Evolutionary conservation across 2,888 invertebrate species (phyloP).

Genomic region (Pachliopta kotzebuea): DNA sequence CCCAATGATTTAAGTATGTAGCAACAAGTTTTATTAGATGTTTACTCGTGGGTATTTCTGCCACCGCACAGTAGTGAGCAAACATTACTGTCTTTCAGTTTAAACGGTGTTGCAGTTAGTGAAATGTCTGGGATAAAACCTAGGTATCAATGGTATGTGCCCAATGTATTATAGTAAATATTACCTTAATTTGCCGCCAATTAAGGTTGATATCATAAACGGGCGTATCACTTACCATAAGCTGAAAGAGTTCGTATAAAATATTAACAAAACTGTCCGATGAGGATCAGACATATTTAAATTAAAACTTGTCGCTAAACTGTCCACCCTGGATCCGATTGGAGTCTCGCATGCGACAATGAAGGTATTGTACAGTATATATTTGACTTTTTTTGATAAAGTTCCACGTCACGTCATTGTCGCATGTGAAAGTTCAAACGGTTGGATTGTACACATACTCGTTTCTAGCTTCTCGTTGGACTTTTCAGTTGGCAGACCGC

Average conservation of each 20-base stretch:
- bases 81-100: too few relatives aligned
- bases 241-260: neutral
- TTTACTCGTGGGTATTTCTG: too few relatives aligned
- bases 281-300: neutral
- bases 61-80: too few relatives aligned
- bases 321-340: constrained; percentile 47
- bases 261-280: neutral
- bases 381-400: constrained; percentile 8
- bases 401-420: constrained; percentile 34
- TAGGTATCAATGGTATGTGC: too few relatives aligned
- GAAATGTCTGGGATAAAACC: too few relatives aligned
- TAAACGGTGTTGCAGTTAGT: too few relatives aligned
- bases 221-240: too few relatives aligned
- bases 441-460: constrained; percentile 45
- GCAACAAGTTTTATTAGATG: constrained; percentile 50
- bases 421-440: constrained; percentile 39
- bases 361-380: constrained; percentile 34
- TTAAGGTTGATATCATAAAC: too few relatives aligned
- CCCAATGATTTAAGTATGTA: constrained; percentile 55
- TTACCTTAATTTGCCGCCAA: too few relatives aligned
- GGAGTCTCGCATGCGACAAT: constrained; percentile 51
- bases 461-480: constrained; percentile 74
- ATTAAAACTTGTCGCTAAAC: constrained; percentile 50
- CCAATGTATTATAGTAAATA: too few relatives aligned
- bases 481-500: constrained; percentile 74